These are phyloP conservation scores for Moxostoma hubbsi DNA, from an alignment of 2,797 vertebrate species.

Conservation along the genomic window DNA sequence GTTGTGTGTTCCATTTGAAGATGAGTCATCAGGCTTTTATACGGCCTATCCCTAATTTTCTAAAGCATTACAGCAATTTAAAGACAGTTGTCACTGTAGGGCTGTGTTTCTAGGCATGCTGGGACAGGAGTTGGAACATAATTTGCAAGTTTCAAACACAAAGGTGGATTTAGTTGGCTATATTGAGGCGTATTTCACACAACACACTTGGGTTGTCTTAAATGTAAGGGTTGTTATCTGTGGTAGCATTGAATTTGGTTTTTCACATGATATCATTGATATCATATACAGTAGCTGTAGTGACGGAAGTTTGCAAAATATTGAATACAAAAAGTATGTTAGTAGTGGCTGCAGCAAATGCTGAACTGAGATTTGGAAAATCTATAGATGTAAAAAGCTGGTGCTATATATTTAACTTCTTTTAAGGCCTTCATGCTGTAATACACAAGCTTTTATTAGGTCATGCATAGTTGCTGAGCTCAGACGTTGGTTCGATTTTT, in stretches of 20 bases:
- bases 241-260: neutral
- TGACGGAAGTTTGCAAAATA: neutral
- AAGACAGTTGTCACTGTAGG: neutral
- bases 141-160: slow-evolving; percentile 11
- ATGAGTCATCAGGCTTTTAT: slow-evolving; percentile 20
- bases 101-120: slow-evolving; percentile 25
- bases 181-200: neutral
- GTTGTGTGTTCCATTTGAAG: neutral
- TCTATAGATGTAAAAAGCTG: neutral
- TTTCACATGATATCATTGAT: neutral
- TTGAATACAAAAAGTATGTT: neutral
- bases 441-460: neutral
- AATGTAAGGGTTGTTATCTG: neutral
- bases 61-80: slow-evolving; percentile 3
- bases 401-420: neutral
- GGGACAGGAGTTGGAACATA: slow-evolving; percentile 6
- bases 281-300: neutral
- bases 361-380: neutral
- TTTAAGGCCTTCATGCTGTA: neutral
- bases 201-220: neutral
- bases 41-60: slow-evolving; percentile 11
- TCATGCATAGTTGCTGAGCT: neutral
- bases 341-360: neutral
- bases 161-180: neutral
- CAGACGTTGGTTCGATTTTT: neutral